phyloP scores from a whole-genome alignment of 2,113 vertebrate genomes.

The Galemys pyrenaicus region DNA sequence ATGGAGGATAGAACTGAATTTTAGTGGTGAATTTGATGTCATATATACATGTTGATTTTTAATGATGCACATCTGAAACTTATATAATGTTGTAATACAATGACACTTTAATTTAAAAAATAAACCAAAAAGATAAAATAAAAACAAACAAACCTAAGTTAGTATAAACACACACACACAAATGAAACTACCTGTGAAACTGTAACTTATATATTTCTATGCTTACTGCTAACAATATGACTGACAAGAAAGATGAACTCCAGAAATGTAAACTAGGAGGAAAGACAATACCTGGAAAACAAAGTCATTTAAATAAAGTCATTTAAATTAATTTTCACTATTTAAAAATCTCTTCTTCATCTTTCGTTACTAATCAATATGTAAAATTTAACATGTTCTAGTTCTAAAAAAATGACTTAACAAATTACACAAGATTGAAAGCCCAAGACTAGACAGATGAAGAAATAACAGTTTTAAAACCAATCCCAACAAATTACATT shows the following conservation, averaged over 20 bases:
- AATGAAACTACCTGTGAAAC: neutral
- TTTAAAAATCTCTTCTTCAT: neutral
- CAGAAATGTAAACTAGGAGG: neutral
- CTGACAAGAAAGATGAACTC: neutral
- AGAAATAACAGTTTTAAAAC: slow-evolving; percentile 30
- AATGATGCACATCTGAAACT: no score
- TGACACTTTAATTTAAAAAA: neutral
- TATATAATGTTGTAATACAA: no score
- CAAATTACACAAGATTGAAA: slow-evolving; percentile 22
- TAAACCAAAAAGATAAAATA: neutral
- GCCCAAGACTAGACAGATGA: neutral
- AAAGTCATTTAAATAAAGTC: slow-evolving; percentile 34
- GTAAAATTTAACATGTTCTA: slow-evolving; percentile 42
- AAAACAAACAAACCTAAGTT: no score
- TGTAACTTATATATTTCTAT: neutral
- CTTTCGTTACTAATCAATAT: neutral
- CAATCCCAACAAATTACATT: slow-evolving; percentile 23
- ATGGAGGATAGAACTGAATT: no score
- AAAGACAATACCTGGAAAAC: slow-evolving; percentile 30
- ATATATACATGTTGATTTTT: no score
- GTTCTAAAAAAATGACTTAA: slow-evolving; percentile 43
- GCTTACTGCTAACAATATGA: neutral
- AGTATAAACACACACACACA: neutral
- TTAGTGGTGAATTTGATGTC: no score
- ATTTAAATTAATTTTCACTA: slow-evolving; percentile 22